These are phyloP conservation scores for Neoascia interrupta DNA, from an alignment of 2,888 invertebrate species.

Conservation along the genomic window DNA sequence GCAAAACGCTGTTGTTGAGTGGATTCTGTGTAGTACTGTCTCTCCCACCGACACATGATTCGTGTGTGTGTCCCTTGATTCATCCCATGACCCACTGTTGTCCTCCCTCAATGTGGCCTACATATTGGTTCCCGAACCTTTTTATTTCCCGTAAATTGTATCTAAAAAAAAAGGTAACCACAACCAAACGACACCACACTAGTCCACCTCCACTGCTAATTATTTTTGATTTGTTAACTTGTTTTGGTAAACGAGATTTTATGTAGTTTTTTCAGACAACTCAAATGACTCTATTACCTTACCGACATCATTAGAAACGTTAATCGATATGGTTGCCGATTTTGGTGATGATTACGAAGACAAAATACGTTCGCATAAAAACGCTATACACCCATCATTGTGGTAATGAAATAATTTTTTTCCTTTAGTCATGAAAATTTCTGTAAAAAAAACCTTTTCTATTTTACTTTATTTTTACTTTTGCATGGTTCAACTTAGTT, in stretches of 20 bases:
- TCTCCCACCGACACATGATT: not conserved
- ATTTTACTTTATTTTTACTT: conserved; percentile 31
- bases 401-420: conserved; percentile 75
- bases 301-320: conserved; percentile 81
- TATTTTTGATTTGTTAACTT: conserved; percentile 66
- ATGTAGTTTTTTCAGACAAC: conserved; percentile 80
- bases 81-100: not conserved
- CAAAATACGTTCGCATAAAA: conserved; percentile 81
- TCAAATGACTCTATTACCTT: conserved; percentile 77
- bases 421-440: too few species aligned
- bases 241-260: conserved; percentile 76
- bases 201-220: conserved; percentile 63
- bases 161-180: not conserved
- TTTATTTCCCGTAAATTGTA: too few species aligned
- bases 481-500: conserved; percentile 4
- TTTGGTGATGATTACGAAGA: conserved; percentile 85
- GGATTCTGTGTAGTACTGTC: conserved; percentile 55
- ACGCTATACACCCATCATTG: conserved; percentile 79
- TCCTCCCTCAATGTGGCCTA: not conserved
- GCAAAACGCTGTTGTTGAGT: conserved; percentile 45
- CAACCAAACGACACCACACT: conserved; percentile 40
- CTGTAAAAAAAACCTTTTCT: too few species aligned
- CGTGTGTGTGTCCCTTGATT: not conserved
- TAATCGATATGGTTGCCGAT: conserved; percentile 83
- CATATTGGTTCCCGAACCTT: not conserved